phyloP scores from a whole-genome alignment of 2,797 vertebrate genomes.

The Molossus alvarezi region DNA sequence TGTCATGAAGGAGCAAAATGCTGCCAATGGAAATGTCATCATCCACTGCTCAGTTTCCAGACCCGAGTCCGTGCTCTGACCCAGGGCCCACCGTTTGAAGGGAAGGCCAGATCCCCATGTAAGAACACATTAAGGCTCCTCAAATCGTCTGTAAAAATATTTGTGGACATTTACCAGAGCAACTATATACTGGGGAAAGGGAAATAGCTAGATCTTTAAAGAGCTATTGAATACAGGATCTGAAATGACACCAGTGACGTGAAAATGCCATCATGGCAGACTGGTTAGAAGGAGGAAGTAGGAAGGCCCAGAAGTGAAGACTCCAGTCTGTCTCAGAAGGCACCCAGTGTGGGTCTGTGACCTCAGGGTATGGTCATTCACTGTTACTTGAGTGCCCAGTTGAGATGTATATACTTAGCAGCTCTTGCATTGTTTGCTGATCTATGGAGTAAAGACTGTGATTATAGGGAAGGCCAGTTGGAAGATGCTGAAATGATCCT shows the following conservation, averaged over 20 bases:
- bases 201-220: slow-evolving; percentile 22
- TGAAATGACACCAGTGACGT: neutral
- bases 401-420: neutral
- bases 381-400: neutral
- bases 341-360: neutral
- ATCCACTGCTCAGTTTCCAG: neutral
- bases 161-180: neutral
- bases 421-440: neutral
- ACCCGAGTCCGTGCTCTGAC: neutral
- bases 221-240: neutral
- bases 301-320: neutral
- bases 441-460: neutral
- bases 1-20: neutral
- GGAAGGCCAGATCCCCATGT: neutral
- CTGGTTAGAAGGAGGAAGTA: neutral
- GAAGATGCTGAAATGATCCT: neutral
- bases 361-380: neutral
- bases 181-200: neutral
- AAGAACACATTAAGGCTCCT: neutral
- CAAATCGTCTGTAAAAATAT: neutral
- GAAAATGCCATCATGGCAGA: neutral
- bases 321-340: neutral
- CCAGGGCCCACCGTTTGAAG: neutral
- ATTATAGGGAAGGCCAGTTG: neutral
- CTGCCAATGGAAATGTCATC: neutral